Evolutionary conservation across 2,888 invertebrate species (phyloP).

Genomic region (Caenorhabditis sulstoni): DNA sequence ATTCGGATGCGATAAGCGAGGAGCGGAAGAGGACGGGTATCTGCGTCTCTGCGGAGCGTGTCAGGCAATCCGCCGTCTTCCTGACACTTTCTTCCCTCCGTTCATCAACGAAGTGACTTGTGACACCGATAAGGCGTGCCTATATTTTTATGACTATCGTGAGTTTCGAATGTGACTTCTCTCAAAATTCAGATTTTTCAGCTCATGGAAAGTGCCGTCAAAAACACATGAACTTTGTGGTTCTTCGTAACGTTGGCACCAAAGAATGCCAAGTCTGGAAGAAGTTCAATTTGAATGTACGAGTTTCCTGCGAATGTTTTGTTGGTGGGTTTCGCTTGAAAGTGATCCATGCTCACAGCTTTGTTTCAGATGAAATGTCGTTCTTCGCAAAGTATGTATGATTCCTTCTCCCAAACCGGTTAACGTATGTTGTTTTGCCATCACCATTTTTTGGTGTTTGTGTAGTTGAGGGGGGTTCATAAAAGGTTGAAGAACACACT

Average conservation of each 20-base stretch:
- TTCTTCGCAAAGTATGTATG: slow-evolving; percentile 81
- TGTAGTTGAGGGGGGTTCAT: too few species aligned
- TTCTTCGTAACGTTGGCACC: slow-evolving; percentile 79
- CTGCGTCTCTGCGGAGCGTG: slow-evolving; percentile 80
- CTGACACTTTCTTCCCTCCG: slow-evolving; percentile 80
- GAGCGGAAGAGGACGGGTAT: slow-evolving; percentile 80
- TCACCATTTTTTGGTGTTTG: too few species aligned
- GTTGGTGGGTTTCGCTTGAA: slow-evolving; percentile 77
- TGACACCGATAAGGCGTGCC: slow-evolving; percentile 80
- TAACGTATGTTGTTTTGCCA: too few species aligned
- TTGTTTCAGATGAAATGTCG: slow-evolving; percentile 79
- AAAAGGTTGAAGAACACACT: too few species aligned
- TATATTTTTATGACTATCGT: slow-evolving; percentile 80
- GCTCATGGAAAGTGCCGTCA: slow-evolving; percentile 81
- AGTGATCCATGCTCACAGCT: not conserved
- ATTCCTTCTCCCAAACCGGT: too few species aligned
- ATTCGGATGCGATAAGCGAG: slow-evolving; percentile 80
- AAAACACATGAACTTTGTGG: slow-evolving; percentile 81
- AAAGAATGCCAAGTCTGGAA: slow-evolving; percentile 80
- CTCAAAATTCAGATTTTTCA: slow-evolving; percentile 65
- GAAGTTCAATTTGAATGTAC: slow-evolving; percentile 80
- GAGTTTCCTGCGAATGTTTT: slow-evolving; percentile 81
- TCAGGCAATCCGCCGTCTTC: slow-evolving; percentile 78
- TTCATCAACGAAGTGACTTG: slow-evolving; percentile 81
- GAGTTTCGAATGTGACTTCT: slow-evolving; percentile 25